phyloP scores from a whole-genome alignment of 2,113 vertebrate genomes.

The Nyctereutes procyonoides region DNA sequence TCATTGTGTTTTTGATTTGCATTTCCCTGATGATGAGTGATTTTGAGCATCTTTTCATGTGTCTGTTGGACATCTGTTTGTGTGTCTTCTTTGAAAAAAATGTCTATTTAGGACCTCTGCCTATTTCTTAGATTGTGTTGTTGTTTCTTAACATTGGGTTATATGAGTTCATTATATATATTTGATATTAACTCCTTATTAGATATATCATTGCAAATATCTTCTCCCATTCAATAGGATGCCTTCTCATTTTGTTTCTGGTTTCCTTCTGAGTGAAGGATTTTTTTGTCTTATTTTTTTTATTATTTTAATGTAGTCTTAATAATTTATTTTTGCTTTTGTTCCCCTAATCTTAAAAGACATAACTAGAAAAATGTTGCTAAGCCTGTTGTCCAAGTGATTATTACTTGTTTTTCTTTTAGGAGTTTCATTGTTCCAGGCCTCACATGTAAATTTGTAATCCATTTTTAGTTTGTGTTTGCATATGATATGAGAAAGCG shows the following conservation, averaged over 20 bases:
- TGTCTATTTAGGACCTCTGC: background rate
- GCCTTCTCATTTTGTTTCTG: background rate
- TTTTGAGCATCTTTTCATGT: background rate
- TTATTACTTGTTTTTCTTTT: background rate
- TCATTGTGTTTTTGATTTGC: background rate
- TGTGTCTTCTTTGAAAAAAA: background rate
- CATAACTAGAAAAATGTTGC: background rate
- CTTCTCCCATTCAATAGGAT: background rate
- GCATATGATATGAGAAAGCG: background rate
- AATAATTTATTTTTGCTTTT: background rate
- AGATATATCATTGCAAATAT: background rate
- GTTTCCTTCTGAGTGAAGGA: background rate
- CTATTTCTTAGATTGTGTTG: background rate
- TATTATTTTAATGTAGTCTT: background rate
- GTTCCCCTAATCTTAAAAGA: background rate
- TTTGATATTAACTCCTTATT: background rate
- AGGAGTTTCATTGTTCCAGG: background rate
- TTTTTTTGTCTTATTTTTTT: background rate
- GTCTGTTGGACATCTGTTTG: background rate
- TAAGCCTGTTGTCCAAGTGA: background rate
- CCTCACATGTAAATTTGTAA: background rate
- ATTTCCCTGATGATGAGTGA: background rate
- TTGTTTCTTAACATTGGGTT: background rate
- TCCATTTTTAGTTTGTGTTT: background rate
- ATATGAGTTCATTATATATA: background rate